phyloP scores from a whole-genome alignment of 1,140 invertebrate genomes.

The Anagrus nilaparvatae region DNA sequence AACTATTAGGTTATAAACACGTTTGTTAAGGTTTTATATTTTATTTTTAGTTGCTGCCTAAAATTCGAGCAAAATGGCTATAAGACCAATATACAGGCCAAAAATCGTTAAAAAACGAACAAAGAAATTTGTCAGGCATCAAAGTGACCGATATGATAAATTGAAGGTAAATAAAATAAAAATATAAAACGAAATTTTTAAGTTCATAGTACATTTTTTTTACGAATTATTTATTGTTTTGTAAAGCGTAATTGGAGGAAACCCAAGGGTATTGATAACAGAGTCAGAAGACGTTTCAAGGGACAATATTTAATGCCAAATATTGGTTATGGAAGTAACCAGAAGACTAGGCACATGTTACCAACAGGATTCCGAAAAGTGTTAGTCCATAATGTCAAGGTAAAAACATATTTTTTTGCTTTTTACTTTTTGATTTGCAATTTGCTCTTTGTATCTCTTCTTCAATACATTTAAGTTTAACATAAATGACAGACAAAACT shows the following conservation, averaged over 20 bases:
- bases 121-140: conserved; percentile 93
- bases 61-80: conserved; percentile 52
- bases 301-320: conserved; percentile 98
- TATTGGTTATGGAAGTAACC: conserved; percentile 96
- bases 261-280: conserved; percentile 99
- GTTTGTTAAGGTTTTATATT: conserved; percentile 7
- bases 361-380: conserved; percentile 97
- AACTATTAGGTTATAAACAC: no score
- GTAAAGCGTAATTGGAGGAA: conserved; percentile 78
- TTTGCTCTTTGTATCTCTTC: no score
- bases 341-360: conserved; percentile 89
- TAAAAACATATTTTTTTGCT: conserved; percentile 37
- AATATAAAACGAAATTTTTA: conserved; percentile 10
- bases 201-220: no score
- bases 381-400: conserved; percentile 73
- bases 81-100: conserved; percentile 77
- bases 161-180: conserved; percentile 58
- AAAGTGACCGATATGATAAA: conserved; percentile 94
- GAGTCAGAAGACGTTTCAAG: conserved; percentile 96
- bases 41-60: conserved; percentile 21
- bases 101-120: conserved; percentile 92
- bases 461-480: no score
- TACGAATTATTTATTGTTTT: conserved; percentile 11
- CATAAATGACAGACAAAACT: no score
- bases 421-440: conserved; percentile 4